phyloP scores from a whole-genome alignment of 2,113 vertebrate species.

The Tyrannus savana region DNA sequence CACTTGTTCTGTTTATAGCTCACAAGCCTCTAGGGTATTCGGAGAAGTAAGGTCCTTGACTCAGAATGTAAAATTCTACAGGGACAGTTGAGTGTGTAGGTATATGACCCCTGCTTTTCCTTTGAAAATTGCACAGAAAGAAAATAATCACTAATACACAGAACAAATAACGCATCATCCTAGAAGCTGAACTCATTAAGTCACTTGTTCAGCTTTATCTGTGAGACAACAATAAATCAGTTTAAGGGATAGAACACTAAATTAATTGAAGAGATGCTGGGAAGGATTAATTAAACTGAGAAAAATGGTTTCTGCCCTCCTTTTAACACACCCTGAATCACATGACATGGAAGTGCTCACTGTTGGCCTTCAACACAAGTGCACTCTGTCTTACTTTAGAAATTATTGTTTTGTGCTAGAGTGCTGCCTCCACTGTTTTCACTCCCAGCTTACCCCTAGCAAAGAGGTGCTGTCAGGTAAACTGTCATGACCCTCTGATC shows the following conservation, averaged over 20 bases:
- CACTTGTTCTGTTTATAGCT: neutral
- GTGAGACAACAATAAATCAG: neutral
- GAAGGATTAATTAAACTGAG: neutral
- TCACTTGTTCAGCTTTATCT: neutral
- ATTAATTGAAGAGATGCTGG: neutral
- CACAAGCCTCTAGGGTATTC: neutral
- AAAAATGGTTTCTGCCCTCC: neutral
- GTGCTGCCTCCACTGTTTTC: neutral
- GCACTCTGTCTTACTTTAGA: neutral
- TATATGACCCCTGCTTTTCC: neutral
- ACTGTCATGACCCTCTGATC: neutral
- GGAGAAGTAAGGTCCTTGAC: neutral
- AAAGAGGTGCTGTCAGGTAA: neutral
- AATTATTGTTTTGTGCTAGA: neutral
- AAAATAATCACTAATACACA: neutral
- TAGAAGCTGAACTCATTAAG: neutral
- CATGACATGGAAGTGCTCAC: fast-evolving
- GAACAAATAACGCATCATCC: neutral
- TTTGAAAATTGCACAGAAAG: neutral
- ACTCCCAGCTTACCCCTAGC: neutral
- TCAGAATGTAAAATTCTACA: neutral
- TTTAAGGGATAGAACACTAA: neutral
- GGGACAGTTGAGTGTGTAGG: neutral
- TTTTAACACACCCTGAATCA: neutral
- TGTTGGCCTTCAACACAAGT: neutral